A percentile compares a stretch with the other conserved stretches of the same genome.
phyloP scores from a whole-genome alignment of 2,888 invertebrate genomes.

The Thecophora atra region DNA sequence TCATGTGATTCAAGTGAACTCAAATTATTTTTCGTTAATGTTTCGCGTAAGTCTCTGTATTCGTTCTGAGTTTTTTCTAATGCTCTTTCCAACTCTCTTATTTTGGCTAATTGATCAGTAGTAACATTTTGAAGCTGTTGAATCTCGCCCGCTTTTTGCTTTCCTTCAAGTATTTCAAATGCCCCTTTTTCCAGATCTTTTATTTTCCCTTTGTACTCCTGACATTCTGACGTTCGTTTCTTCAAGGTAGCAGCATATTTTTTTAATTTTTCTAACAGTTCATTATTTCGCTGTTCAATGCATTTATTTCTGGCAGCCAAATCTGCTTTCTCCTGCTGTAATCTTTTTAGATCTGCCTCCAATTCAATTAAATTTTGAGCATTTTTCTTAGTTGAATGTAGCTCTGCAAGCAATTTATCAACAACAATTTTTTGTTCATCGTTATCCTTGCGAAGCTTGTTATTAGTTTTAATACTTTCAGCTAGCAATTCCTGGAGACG shows the following conservation, averaged over 20 bases:
- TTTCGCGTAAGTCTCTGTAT: conserved; percentile 33
- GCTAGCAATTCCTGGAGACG: conserved; percentile 66
- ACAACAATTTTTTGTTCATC: conserved; percentile 57
- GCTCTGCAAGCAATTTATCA: conserved; percentile 48
- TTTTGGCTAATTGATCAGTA: conserved; percentile 18
- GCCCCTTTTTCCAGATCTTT: conserved; percentile 51
- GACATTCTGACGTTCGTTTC: conserved; percentile 74
- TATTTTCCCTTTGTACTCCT: conserved; percentile 72
- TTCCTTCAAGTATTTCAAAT: conserved; percentile 47
- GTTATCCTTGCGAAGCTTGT: conserved; percentile 65
- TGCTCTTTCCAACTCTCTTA: conserved; percentile 33
- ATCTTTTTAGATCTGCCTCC: conserved; percentile 63
- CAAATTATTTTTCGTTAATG: conserved; percentile 23
- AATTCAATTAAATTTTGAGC: conserved; percentile 45
- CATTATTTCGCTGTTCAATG: conserved; percentile 73
- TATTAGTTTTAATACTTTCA: conserved; percentile 66
- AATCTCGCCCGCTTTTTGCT: conserved; percentile 48
- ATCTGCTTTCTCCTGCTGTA: conserved; percentile 57
- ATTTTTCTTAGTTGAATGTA: conserved; percentile 45
- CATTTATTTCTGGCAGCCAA: conserved; percentile 50
- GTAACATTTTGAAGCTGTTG: conserved; percentile 31
- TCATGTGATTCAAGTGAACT: conserved; percentile 37
- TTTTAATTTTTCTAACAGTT: conserved; percentile 79
- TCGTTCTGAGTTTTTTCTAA: conserved; percentile 20
- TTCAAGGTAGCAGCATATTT: conserved; percentile 81